Conservation (phyloP, 2,797 vertebrate genomes). For the Ctenopoma multispine region DNA sequence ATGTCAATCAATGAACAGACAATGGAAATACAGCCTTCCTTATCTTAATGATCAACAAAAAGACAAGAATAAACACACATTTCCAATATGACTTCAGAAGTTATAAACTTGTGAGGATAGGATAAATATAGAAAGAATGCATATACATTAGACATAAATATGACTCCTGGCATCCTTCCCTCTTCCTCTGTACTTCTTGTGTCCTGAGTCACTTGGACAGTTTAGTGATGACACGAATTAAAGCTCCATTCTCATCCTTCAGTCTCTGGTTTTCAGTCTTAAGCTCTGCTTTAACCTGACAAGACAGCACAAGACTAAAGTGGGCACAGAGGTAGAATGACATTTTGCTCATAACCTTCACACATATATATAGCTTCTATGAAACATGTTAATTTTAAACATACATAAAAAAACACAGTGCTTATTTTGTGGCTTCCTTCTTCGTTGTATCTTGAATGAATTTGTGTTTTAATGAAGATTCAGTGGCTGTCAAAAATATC, state of each 20-base stretch:
- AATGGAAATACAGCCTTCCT: background rate
- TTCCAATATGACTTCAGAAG: too few relatives aligned
- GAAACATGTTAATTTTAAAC: background rate
- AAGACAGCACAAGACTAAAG: constrained; percentile 5
- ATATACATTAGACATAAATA: constrained; percentile 11
- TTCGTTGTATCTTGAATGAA: too few relatives aligned
- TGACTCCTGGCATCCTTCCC: constrained; percentile 1
- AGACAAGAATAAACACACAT: background rate
- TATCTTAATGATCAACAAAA: background rate
- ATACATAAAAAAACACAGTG: too few relatives aligned
- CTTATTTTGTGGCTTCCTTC: too few relatives aligned
- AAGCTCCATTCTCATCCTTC: constrained; percentile 95
- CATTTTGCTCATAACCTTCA: background rate
- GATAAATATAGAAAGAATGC: background rate
- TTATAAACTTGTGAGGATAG: too few relatives aligned
- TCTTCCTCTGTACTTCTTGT: constrained; percentile 24
- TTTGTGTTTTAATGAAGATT: background rate
- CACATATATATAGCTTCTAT: background rate
- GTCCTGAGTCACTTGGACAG: constrained; percentile 88
- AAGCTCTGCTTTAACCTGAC: constrained; percentile 90
- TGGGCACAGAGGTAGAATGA: background rate
- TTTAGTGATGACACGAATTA: constrained; percentile 96
- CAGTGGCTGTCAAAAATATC: too few relatives aligned
- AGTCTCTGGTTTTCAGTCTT: constrained; percentile 94
- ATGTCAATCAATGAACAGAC: constrained; percentile 2